Evolutionary conservation across 2,113 vertebrate species (phyloP).

Genomic region (Nothobranchius furzeri): DNA sequence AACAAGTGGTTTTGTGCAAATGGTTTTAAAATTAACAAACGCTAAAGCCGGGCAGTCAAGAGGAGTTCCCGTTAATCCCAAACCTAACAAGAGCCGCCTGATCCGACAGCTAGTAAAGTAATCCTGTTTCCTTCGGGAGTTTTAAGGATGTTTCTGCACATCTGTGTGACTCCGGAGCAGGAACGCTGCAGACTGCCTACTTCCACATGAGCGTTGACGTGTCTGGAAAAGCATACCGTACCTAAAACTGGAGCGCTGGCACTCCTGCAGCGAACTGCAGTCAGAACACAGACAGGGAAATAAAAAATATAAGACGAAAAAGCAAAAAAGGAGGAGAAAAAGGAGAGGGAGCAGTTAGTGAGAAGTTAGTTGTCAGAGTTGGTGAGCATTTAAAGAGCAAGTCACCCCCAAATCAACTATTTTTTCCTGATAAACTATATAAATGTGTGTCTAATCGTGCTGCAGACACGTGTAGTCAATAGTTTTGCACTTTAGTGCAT

Average conservation of each 20-base stretch:
- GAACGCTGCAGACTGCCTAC: background rate
- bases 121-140: conserved; percentile 8
- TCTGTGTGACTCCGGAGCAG: conserved; percentile 1
- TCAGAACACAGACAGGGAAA: conserved; percentile 72
- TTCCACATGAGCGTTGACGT: conserved; percentile 11
- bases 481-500: too few species aligned
- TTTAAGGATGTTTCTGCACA: background rate
- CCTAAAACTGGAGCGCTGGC: conserved; percentile 95
- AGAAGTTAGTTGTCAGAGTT: conserved; percentile 34
- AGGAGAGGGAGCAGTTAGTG: conserved; percentile 29
- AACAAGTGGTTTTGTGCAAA: too few species aligned
- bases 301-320: background rate
- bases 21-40: conserved; percentile 7
- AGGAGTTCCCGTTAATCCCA: conserved; percentile 22
- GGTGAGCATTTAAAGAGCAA: background rate
- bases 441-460: too few species aligned
- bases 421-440: too few species aligned
- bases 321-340: conserved; percentile 17
- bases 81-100: conserved; percentile 1
- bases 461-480: too few species aligned
- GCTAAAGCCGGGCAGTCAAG: conserved; percentile 32
- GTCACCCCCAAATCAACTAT: too few species aligned
- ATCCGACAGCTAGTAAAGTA: conserved; percentile 21
- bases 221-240: conserved; percentile 79
- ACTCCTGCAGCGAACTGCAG: conserved; percentile 91